A percentile compares a stretch with the other conserved stretches of the same genome.
Evolutionary conservation across 2,113 vertebrate species (phyloP).

Genomic region (Alligator sinensis): DNA sequence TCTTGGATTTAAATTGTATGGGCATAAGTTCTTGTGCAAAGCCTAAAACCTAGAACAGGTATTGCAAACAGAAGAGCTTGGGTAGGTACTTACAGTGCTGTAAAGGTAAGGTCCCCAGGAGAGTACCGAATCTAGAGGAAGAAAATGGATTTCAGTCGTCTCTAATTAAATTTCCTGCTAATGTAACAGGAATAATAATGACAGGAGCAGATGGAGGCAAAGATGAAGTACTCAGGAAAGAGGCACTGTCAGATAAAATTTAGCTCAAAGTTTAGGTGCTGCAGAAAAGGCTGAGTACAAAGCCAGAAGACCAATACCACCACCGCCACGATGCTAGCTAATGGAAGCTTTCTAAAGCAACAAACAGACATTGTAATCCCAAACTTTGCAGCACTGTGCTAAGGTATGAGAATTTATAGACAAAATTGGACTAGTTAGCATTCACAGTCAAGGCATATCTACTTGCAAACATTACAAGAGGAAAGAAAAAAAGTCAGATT

Average conservation of each 20-base stretch:
- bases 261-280: neutral
- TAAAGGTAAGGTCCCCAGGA: conserved; percentile 97
- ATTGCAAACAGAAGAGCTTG: neutral
- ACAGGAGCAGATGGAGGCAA: neutral
- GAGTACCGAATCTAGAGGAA: conserved; percentile 91
- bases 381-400: neutral
- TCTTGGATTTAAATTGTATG: neutral
- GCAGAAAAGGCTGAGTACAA: neutral
- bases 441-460: neutral
- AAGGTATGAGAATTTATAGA: neutral
- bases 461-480: neutral
- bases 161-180: conserved; percentile 4
- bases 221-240: neutral
- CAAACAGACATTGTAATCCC: neutral
- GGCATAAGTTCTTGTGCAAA: neutral
- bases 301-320: neutral
- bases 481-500: neutral
- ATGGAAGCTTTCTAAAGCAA: neutral
- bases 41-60: neutral
- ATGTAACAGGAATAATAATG: neutral
- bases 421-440: neutral
- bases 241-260: neutral
- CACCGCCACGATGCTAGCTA: neutral
- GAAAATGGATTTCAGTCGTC: neutral
- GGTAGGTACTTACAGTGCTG: conserved; percentile 87